Evolutionary conservation across 2,113 vertebrate species (phyloP).

Genomic region (Pelusios castaneus): DNA sequence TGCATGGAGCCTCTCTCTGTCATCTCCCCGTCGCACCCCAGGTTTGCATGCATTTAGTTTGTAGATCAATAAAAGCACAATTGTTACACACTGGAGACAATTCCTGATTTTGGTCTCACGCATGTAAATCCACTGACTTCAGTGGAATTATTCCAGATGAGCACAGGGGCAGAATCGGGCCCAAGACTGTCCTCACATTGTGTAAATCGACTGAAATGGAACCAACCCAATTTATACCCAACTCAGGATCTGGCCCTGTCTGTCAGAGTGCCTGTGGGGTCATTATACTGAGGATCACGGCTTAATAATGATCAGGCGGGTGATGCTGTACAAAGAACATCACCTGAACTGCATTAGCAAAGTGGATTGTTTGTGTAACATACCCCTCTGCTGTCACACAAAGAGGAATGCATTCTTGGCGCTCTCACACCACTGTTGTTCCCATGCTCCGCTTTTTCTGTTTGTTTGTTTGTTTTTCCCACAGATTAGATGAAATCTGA

Average conservation of each 20-base stretch:
- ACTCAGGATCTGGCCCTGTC: neutral
- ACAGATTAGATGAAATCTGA: neutral
- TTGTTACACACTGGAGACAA: neutral
- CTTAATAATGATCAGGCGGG: neutral
- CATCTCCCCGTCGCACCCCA: neutral
- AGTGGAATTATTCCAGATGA: fast-evolving
- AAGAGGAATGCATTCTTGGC: neutral
- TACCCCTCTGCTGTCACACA: neutral
- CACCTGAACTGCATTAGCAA: neutral
- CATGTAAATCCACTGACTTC: neutral
- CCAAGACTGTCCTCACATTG: neutral
- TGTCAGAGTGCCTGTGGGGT: neutral
- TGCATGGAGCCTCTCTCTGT: neutral
- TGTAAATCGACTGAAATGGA: neutral
- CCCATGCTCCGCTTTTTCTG: neutral
- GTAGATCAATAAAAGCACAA: neutral
- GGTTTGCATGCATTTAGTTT: neutral
- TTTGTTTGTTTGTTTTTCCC: neutral
- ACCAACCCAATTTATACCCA: fast-evolving
- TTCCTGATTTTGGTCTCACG: neutral
- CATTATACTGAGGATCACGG: neutral
- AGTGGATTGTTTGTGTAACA: neutral
- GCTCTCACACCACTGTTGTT: neutral
- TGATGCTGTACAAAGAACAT: neutral
- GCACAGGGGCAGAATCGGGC: neutral